Evolutionary conservation across 30 jellyfish, hydroid and myxozoan genomes (phyloP).

Genomic region (Nemopilema nomurai): DNA sequence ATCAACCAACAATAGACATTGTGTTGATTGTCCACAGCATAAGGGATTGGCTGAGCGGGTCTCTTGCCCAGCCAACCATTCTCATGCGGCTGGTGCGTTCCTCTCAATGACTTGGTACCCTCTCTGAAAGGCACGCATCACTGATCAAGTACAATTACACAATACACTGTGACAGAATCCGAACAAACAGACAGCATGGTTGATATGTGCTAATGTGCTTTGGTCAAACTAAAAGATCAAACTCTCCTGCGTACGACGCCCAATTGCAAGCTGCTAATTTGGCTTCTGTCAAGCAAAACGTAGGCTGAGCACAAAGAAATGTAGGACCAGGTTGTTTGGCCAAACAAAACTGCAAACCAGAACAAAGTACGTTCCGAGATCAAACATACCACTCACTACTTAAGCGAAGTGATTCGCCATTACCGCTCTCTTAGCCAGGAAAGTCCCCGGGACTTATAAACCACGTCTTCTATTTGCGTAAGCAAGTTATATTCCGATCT

Average conservation of each 20-base stretch:
- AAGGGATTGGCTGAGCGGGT: background rate
- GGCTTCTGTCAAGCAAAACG: background rate
- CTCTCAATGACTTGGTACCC: background rate
- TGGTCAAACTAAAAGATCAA: background rate
- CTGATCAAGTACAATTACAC: background rate
- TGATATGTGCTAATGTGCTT: background rate
- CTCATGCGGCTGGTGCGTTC: background rate
- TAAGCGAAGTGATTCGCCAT: background rate
- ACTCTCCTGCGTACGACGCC: background rate
- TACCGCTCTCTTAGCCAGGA: background rate
- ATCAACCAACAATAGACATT: constrained; percentile 6
- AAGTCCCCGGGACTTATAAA: too few relatives aligned
- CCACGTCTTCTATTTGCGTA: too few relatives aligned
- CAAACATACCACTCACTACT: background rate
- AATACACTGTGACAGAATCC: background rate
- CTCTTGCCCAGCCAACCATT: background rate
- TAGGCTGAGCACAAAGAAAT: background rate
- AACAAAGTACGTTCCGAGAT: background rate
- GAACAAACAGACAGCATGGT: background rate
- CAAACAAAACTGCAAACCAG: background rate
- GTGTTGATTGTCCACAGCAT: background rate
- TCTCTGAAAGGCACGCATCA: background rate
- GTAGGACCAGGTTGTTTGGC: background rate
- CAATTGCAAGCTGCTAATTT: background rate
- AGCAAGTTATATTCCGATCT: too few relatives aligned